Evolutionary conservation across 2,888 invertebrate species (phyloP).

Genomic region (Ametastegia equiseti): DNA sequence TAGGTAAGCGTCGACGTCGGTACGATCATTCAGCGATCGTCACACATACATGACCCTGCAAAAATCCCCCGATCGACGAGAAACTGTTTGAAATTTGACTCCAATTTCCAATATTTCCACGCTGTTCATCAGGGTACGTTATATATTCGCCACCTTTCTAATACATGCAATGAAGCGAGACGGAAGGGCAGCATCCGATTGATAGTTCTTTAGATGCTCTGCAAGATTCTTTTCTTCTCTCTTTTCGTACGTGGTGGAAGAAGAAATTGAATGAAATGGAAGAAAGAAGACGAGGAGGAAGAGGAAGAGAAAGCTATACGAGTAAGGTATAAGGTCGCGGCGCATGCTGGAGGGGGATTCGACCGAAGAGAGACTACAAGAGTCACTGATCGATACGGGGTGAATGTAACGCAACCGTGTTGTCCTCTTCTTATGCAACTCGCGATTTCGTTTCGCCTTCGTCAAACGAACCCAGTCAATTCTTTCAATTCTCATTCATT

Average conservation of each 20-base stretch:
- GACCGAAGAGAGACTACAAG: conserved; percentile 2
- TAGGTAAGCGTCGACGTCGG: no score
- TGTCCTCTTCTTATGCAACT: conserved; percentile 14
- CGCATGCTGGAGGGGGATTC: not conserved
- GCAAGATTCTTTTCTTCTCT: no score
- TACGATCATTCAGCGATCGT: not conserved
- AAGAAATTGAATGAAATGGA: not conserved
- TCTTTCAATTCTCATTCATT: not conserved
- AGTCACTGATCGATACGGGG: conserved; percentile 20
- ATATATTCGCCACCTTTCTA: no score
- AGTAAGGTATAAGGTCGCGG: not conserved
- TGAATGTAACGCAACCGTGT: conserved; percentile 25
- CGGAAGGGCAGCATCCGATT: no score
- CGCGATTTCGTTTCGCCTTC: not conserved
- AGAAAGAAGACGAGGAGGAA: not conserved
- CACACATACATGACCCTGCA: no score
- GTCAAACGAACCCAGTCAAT: not conserved
- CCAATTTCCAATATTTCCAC: no score
- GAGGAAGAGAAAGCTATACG: not conserved
- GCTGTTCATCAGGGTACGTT: no score
- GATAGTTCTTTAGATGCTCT: no score
- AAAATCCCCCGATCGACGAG: no score
- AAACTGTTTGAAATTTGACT: no score
- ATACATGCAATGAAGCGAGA: no score
- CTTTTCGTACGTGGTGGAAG: no score